A percentile compares a stretch with the other conserved stretches of the same genome.
Conservation (phyloP, 2,888 invertebrate species). For the Lithophane leautieri region DNA sequence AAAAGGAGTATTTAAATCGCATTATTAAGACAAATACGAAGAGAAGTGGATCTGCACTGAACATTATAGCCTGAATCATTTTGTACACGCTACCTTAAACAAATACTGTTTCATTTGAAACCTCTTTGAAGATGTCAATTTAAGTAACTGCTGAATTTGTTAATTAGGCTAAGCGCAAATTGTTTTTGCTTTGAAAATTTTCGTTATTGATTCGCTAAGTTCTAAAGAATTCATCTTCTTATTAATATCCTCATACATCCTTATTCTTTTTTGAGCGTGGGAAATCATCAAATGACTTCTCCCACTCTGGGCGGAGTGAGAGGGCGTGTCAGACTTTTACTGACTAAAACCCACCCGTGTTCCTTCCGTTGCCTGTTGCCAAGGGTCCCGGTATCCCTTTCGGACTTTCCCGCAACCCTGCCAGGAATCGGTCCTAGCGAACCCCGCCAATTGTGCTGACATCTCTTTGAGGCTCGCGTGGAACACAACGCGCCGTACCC, state of each 20-base stretch:
- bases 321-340: too few relatives aligned
- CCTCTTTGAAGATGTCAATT: neutral
- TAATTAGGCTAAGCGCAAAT: neutral
- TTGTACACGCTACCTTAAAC: slow-evolving; percentile 1
- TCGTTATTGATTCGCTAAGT: neutral
- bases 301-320: too few relatives aligned
- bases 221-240: neutral
- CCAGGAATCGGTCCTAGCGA: too few relatives aligned
- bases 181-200: neutral
- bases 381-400: too few relatives aligned
- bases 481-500: too few relatives aligned
- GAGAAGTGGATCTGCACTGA: slow-evolving; percentile 51
- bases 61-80: slow-evolving; percentile 35
- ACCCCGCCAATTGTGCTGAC: too few relatives aligned
- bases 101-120: neutral
- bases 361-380: too few relatives aligned
- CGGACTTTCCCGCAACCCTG: too few relatives aligned
- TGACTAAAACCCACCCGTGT: too few relatives aligned
- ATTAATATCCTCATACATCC: neutral
- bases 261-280: too few relatives aligned
- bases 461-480: too few relatives aligned
- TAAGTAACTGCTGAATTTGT: neutral
- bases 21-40: slow-evolving; percentile 59
- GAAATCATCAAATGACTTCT: too few relatives aligned
- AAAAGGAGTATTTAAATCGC: slow-evolving; percentile 65